phyloP scores from a whole-genome alignment of 2,113 vertebrate species.

The Panthera uncia region DNA sequence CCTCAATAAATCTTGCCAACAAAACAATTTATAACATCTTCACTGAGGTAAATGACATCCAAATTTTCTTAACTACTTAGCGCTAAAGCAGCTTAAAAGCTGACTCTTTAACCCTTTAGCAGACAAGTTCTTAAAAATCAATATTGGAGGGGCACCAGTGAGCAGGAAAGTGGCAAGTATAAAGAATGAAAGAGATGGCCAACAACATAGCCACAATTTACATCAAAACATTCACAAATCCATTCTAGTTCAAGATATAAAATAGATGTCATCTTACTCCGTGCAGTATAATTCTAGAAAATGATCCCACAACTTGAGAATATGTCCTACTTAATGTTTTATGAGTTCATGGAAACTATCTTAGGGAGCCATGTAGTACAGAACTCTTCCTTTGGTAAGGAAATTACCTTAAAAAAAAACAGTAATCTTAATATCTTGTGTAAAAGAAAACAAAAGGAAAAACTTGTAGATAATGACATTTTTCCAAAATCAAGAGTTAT shows the following conservation, averaged over 20 bases:
- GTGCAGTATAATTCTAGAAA: not conserved
- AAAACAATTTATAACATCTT: constrained; percentile 66
- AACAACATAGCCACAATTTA: not conserved
- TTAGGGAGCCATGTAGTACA: not conserved
- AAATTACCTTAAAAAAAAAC: constrained; percentile 37
- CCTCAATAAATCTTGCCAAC: constrained; percentile 71
- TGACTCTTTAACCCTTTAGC: constrained; percentile 78
- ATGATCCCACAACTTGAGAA: not conserved
- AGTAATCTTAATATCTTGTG: not conserved
- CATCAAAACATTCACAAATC: not conserved
- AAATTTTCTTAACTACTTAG: constrained; percentile 4
- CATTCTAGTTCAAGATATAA: not conserved
- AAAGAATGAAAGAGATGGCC: not conserved
- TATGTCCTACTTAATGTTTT: not conserved
- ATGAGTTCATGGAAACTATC: constrained; percentile 50
- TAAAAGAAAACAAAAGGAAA: not conserved
- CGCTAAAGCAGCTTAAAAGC: constrained; percentile 42
- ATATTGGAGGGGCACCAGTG: not conserved
- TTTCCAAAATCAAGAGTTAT: not conserved
- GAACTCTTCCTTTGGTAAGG: constrained; percentile 37
- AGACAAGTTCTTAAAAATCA: not conserved
- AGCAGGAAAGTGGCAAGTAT: not conserved
- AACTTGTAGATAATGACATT: not conserved
- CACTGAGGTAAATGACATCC: constrained; percentile 34
- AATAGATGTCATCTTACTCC: not conserved